Base-by-base conservation (phyloP, 2,888 invertebrate genomes). In the Agrochola lota region DNA sequence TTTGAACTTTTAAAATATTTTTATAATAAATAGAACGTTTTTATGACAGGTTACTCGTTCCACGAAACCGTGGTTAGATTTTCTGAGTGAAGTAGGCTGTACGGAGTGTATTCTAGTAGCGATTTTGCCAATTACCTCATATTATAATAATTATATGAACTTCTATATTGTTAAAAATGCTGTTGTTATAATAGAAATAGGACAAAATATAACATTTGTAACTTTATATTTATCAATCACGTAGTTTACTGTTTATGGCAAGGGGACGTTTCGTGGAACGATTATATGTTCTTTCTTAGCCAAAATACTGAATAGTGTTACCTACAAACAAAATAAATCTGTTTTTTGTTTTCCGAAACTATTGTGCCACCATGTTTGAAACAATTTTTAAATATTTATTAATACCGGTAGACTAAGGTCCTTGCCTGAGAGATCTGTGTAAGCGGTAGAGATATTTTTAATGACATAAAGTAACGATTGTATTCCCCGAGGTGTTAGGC, bases 41-140 rank as follows among this genome's bases (percentile, higher is more conserved):
- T 78, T 86, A 85, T 77, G 69, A 83, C 77, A 85, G 81, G 79
- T 78, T 78, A 74, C 60, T 71, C 75, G 84, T 84, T 88, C 84
- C 88, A 83, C 86, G 86, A 83, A 87, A 86, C 83, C 55, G 73
- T 77, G 66, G 68, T 59, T 82, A 85, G 87, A 70, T 70, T 77
- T 86, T 86, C 80, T 64, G 86, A 79, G 75, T 75, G 59, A 78
- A 77, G 64, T 84, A 85, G 81, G 60, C 49, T 63, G 70, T 75
- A 71, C 62, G 78, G 68, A 73, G 66, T 55, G 71, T 84, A 81
- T 74, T 81, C 74, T 77, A 72, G 77, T 84, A 78, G 88, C 46
- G 80, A 85, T 76, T 88, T 86, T 88, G 86, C 86, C 86, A 88
- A 88, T 88, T 86, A 88, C 86, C 88, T 86, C 88, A 88, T 88